Base-by-base conservation (phyloP, 2,888 invertebrate species). In the Cheilosia variabilis region DNA sequence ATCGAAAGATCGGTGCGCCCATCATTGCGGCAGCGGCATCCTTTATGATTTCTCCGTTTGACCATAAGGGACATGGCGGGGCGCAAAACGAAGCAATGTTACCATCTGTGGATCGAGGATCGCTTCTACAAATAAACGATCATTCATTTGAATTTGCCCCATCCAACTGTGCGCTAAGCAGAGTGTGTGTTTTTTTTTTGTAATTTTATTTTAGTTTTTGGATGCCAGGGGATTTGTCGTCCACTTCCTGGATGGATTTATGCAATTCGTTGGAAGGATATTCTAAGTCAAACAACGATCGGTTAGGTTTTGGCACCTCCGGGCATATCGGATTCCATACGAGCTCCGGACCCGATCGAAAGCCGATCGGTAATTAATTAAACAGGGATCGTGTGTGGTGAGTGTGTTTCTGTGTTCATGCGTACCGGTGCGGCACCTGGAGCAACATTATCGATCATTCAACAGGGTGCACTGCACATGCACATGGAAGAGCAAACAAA, bases 381-480 rank as follows among this genome's bases (percentile, higher is more conserved):
- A 82, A 71, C 19, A 45, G 41, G 27, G 47, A 57, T 72, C 77
- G 79, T 73, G 73, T 73, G 78, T 47, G 71, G 65, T 82, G 63
- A 72, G 58, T 77, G 41, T 66, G 45, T 78, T 65, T 45, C 43
- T 37, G 41, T 60, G 41, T 62, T 60, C 60, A n/a, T 72, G 65
- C 58, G 66, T 72, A 71, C 68, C 62, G 34, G 69, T 83, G 83
- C 83, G 83, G 83, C 83, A 83, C 83, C 79, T 83, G 83, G 68
- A 73, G 83, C 79, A 72, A 68, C 31, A 37, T 31, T 57, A 83
- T 83, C 83, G 72, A 83, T 83, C 83, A 79, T 79, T 57, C 57
- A 55, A 79, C 43, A 73, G 73, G 55, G 24, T 62, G 66, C 71
- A 45, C 43, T 37, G 37, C 37, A 66, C 81, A 81, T 77, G 77